Evolutionary conservation across 2,113 vertebrate species (phyloP), one percentile per base, ranked within the genome.

Genomic region (Mirza zaza): DNA sequence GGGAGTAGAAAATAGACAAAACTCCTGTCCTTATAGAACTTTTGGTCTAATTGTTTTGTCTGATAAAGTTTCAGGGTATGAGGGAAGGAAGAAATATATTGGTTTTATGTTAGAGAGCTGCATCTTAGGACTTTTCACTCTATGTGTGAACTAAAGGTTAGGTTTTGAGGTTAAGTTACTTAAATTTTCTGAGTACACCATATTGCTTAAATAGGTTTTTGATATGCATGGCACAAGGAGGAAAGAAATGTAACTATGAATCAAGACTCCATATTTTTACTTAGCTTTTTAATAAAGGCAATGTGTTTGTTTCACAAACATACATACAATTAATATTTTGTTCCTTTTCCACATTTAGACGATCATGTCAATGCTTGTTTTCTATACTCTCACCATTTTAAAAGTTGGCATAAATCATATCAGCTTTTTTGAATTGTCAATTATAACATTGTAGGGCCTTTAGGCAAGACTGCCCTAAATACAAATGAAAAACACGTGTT

Each of bases 231-330:
- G 14, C 59, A 68, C 27, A 63, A 21, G 76, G 36, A 65, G 80
- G 45, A 87, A 93, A 65, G 8, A 59, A 63, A 13, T 67, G 92
- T 81, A 52, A 50, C n/a, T 92, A 18, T 70, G 18, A 89, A 48
- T 82, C 48, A 71, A 87, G 27, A 71, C 36, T 79, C 55, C 85
- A 90, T 96, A 50, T 89, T 89, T 77, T 93, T 84, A 50, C 84
- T 50, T 81, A 83, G 25, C 11, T 95, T 73, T 97, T 85, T 55
- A 52, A 39, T 97, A 81, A 91, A 85, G 36, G 27, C 45, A 63
- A 0, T 88, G 4, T 84, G 52, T 96, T 95, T 87, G 12, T 71
- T 95, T 92, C 27, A 25, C 50, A 73, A 86, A 45, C 14, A 48
- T 61, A 34, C 59, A 55, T 45, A 29, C 3, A 18, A 2, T 81